Percentiles rank a stretch among this genome's conserved stretches.
These are phyloP conservation scores for Pseudomyrmex cubaensis DNA, from an alignment of 1,140 invertebrate species.

Conservation along the genomic window DNA sequence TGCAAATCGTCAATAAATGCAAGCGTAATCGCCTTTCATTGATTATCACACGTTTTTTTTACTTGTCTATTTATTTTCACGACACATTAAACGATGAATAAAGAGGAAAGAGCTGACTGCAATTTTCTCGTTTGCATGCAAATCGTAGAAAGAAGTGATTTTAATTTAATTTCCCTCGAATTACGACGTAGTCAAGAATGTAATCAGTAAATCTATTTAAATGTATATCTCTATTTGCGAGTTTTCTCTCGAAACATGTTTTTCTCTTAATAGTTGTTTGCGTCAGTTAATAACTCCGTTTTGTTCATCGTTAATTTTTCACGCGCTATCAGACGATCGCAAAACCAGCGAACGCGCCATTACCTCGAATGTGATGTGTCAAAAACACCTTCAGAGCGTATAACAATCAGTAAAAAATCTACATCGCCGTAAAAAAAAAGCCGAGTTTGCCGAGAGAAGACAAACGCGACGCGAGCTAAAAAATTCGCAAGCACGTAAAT, in stretches of 20 bases:
- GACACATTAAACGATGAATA: too few species aligned
- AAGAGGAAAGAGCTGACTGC: too few species aligned
- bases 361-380: neutral
- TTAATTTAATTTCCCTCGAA: too few species aligned
- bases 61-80: neutral
- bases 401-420: neutral
- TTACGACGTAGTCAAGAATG: neutral
- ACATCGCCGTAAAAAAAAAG: neutral
- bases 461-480: neutral
- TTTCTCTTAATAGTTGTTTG: neutral
- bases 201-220: neutral
- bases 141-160: too few species aligned
- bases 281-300: neutral
- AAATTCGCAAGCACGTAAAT: neutral
- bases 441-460: neutral
- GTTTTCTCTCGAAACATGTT: neutral
- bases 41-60: neutral
- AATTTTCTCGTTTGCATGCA: too few species aligned
- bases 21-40: neutral
- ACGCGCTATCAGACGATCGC: neutral
- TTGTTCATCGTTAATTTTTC: neutral
- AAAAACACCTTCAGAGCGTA: neutral
- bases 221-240: neutral
- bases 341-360: neutral
- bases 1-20: conserved; percentile 7